Conservation (phyloP, 2,113 vertebrate species). For the Microtus montanus region DNA sequence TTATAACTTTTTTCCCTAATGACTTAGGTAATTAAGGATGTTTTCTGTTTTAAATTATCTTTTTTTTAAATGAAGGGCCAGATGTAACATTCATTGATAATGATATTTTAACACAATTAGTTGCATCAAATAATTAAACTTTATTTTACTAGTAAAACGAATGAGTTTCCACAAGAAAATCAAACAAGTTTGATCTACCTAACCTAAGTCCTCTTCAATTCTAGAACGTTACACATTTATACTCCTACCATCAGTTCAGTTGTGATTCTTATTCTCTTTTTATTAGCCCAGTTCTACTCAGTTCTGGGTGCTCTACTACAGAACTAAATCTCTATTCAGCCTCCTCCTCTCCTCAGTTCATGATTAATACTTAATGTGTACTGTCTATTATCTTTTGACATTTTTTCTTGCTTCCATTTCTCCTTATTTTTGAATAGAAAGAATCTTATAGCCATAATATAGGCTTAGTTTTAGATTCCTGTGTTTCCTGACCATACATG, state of each 20-base stretch:
- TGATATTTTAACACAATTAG: conserved; percentile 44
- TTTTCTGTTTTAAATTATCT: neutral
- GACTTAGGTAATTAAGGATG: neutral
- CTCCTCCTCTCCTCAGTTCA: neutral
- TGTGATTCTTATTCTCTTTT: neutral
- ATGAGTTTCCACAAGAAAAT: neutral
- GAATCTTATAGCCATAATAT: neutral
- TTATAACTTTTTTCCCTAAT: neutral
- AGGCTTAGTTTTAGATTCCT: neutral
- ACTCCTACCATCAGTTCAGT: neutral
- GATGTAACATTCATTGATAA: neutral
- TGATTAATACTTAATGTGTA: conserved; percentile 7
- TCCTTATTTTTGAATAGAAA: neutral
- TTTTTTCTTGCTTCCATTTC: neutral
- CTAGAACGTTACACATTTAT: conserved; percentile 21
- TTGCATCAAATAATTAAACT: conserved; percentile 20
- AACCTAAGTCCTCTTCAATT: neutral
- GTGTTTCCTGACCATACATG: neutral
- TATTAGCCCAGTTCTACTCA: neutral
- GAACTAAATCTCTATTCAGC: neutral
- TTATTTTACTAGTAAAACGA: conserved; percentile 37
- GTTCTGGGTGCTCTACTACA: neutral
- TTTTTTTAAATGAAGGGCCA: neutral
- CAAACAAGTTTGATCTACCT: neutral
- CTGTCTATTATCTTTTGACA: neutral